Percentiles rank a stretch among this genome's conserved stretches.
Conservation (phyloP, 1,140 invertebrate species). For the Penaeus chinensis region DNA sequence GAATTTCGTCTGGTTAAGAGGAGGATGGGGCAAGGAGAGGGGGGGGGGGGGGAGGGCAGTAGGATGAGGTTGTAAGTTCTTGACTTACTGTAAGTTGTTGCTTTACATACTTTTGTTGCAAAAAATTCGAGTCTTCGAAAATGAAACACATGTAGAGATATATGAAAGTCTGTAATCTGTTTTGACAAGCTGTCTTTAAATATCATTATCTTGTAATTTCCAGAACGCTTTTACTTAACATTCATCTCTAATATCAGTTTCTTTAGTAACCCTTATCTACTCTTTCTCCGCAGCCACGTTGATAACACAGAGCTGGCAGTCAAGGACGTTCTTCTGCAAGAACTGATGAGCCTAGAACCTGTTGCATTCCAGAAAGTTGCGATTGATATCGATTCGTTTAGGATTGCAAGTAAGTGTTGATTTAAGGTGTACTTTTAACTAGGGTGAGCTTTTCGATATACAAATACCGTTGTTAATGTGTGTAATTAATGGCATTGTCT, state of each 20-base stretch:
- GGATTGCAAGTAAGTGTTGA: constrained; percentile 56
- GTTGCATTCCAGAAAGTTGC: constrained; percentile 63
- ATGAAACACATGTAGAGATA: too few relatives aligned
- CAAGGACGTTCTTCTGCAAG: constrained; percentile 64
- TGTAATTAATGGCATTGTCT: too few relatives aligned
- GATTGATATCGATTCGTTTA: constrained; percentile 63
- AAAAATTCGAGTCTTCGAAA: too few relatives aligned
- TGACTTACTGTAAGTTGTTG: too few relatives aligned
- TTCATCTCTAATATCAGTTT: not conserved
- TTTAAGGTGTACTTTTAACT: not conserved
- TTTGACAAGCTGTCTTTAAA: not conserved
- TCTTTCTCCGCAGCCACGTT: constrained; percentile 60
- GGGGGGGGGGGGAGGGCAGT: too few relatives aligned
- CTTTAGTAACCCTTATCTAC: not conserved
- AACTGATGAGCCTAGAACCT: constrained; percentile 64
- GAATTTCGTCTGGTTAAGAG: too few relatives aligned
- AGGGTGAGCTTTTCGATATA: not conserved
- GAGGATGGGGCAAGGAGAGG: too few relatives aligned
- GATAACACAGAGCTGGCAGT: constrained; percentile 64
- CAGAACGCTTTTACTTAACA: not conserved
- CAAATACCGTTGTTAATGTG: too few relatives aligned
- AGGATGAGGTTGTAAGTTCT: too few relatives aligned
- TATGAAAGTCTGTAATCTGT: too few relatives aligned
- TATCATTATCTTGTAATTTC: not conserved
- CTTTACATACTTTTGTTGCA: too few relatives aligned